phyloP scores from a whole-genome alignment of 1,140 invertebrate genomes.

The Brachionus paranguensis region DNA sequence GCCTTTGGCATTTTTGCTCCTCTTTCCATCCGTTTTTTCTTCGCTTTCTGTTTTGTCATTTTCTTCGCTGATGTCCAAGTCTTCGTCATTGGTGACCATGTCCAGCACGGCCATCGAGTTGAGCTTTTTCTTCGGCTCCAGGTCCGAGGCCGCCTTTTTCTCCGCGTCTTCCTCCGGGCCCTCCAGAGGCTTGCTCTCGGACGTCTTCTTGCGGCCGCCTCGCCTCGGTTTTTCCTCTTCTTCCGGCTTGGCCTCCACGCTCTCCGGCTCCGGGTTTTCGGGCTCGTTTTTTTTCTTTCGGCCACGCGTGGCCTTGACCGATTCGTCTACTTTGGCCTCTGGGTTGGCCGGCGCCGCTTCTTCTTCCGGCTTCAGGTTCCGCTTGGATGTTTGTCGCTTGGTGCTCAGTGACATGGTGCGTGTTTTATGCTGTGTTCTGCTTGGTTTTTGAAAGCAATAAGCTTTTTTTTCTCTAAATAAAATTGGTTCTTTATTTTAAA shows the following conservation, averaged over 20 bases:
- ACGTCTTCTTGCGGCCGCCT: background rate
- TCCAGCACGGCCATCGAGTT: background rate
- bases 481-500: background rate
- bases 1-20: background rate
- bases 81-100: slow-evolving; percentile 1
- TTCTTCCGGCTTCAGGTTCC: background rate
- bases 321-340: background rate
- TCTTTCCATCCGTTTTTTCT: background rate
- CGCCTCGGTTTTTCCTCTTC: slow-evolving; percentile 7
- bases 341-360: background rate
- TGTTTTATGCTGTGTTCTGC: background rate
- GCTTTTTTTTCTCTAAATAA: background rate
- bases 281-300: slow-evolving; percentile 4
- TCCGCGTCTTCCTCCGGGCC: background rate
- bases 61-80: background rate
- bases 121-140: background rate
- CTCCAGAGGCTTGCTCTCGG: background rate
- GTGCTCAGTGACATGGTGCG: background rate
- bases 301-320: background rate
- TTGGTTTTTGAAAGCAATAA: background rate
- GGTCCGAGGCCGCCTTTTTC: background rate
- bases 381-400: slow-evolving; percentile 8
- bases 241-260: background rate
- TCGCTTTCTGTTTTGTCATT: slow-evolving; percentile 13
- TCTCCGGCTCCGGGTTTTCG: too few species aligned